Evolutionary conservation across 1,140 invertebrate genomes (phyloP).

Genomic region (Stratiolaelaps scimitus): DNA sequence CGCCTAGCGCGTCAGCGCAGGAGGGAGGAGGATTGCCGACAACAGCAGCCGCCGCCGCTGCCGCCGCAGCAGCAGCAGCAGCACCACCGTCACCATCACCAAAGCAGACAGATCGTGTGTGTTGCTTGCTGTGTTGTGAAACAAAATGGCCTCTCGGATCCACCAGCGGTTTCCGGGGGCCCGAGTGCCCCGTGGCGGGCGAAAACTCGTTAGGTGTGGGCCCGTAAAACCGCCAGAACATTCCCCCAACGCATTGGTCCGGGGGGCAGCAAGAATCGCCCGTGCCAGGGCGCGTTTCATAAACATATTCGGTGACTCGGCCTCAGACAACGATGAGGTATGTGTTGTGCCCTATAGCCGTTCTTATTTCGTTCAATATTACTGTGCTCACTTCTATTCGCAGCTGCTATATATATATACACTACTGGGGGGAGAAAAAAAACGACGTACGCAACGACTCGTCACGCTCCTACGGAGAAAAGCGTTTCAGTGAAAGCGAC

Average conservation of each 20-base stretch:
- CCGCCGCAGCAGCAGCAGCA: too few species aligned
- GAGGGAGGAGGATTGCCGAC: too few species aligned
- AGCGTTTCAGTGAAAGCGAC: too few species aligned
- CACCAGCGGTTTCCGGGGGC: constrained; percentile 28
- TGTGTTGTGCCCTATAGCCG: background rate
- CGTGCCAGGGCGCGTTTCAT: constrained; percentile 22
- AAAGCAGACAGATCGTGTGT: too few species aligned
- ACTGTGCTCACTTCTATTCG: too few species aligned
- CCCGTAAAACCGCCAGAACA: background rate
- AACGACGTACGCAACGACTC: too few species aligned
- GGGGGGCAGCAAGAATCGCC: constrained; percentile 3
- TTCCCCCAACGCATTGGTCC: constrained; percentile 22
- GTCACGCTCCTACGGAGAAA: too few species aligned
- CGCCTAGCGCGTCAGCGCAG: background rate
- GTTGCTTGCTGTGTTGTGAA: constrained; percentile 17
- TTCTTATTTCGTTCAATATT: too few species aligned
- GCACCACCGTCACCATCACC: too few species aligned
- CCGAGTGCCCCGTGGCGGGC: constrained; percentile 24
- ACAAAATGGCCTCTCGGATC: constrained; percentile 28
- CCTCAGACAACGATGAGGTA: constrained; percentile 22
- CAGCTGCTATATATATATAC: too few species aligned
- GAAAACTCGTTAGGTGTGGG: constrained; percentile 25
- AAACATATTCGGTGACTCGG: constrained; percentile 20
- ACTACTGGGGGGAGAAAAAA: too few species aligned
- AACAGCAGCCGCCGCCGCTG: too few species aligned